Evolutionary conservation across 2,113 vertebrate species (phyloP).

Genomic region (Thinocorus orbignyianus): DNA sequence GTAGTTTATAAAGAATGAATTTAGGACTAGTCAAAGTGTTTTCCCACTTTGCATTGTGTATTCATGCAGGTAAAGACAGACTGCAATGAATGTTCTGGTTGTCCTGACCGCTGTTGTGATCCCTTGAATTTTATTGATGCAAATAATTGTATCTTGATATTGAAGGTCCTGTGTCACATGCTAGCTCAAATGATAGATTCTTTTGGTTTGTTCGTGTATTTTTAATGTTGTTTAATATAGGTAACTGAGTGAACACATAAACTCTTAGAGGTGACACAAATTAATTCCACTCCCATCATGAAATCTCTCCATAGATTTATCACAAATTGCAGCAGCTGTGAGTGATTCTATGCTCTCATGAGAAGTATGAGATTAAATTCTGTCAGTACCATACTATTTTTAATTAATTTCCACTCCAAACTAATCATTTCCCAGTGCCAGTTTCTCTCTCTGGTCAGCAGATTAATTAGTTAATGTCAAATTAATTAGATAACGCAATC

Average conservation of each 20-base stretch:
- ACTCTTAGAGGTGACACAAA: slow-evolving; percentile 12
- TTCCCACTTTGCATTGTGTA: background rate
- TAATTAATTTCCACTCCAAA: slow-evolving; percentile 71
- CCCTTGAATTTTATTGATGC: background rate
- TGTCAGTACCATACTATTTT: slow-evolving; percentile 64
- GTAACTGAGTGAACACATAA: background rate
- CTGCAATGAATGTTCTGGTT: background rate
- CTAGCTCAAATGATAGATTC: background rate
- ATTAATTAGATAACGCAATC: slow-evolving; percentile 53
- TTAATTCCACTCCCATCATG: slow-evolving; percentile 61
- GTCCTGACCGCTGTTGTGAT: background rate
- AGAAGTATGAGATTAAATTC: slow-evolving; percentile 71
- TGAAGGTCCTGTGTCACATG: background rate
- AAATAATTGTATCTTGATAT: background rate
- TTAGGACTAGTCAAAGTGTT: background rate
- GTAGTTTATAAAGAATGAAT: background rate
- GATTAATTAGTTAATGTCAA: slow-evolving; percentile 53
- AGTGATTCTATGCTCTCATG: slow-evolving; percentile 54
- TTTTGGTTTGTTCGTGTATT: background rate
- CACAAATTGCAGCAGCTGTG: slow-evolving; percentile 39
- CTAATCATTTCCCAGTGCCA: background rate
- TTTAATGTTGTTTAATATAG: background rate
- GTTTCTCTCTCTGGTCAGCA: slow-evolving; percentile 36
- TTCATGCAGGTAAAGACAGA: background rate
- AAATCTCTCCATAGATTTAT: slow-evolving; percentile 51